Percentiles rank a stretch among this genome's conserved stretches.
Evolutionary conservation across 2,888 invertebrate genomes (phyloP).

Genomic region (Athrips mouffetella): DNA sequence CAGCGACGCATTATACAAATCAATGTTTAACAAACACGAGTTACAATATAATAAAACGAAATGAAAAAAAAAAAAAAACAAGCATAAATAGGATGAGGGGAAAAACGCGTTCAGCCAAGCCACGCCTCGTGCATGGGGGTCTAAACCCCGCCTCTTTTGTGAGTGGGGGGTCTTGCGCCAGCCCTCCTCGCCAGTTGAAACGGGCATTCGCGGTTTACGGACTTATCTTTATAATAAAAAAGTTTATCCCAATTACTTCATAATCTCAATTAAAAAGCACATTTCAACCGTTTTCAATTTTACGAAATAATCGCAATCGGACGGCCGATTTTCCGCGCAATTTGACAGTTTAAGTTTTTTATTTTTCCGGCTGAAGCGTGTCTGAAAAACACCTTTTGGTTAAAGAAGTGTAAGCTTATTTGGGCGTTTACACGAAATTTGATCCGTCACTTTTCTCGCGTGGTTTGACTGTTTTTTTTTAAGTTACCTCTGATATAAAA

Average conservation of each 20-base stretch:
- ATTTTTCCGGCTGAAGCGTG: conserved; percentile 1
- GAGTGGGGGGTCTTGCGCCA: conserved; percentile 37
- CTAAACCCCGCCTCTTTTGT: conserved; percentile 40
- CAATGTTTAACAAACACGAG: conserved; percentile 54
- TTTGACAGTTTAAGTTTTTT: conserved; percentile 8
- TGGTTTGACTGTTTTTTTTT: conserved; percentile 27
- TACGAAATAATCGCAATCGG: neutral
- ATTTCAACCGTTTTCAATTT: neutral
- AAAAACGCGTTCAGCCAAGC: conserved; percentile 38
- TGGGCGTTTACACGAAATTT: neutral
- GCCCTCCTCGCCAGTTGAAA: conserved; percentile 65
- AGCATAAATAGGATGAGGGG: conserved; percentile 51
- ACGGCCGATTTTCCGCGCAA: neutral
- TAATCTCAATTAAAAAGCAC: conserved; percentile 7
- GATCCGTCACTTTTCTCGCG: conserved; percentile 18
- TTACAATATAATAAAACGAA: conserved; percentile 68
- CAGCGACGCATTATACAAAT: conserved; percentile 58
- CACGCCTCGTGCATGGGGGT: conserved; percentile 39
- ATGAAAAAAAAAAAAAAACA: conserved; percentile 45
- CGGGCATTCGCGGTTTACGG: conserved; percentile 59
- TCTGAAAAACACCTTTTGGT: conserved; percentile 13
- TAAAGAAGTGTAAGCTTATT: neutral
- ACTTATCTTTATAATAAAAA: conserved; percentile 12
- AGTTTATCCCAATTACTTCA: conserved; percentile 5
- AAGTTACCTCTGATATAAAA: too few relatives aligned